phyloP scores from a whole-genome alignment of 2,888 invertebrate species.

The Aspidiotus destructor region DNA sequence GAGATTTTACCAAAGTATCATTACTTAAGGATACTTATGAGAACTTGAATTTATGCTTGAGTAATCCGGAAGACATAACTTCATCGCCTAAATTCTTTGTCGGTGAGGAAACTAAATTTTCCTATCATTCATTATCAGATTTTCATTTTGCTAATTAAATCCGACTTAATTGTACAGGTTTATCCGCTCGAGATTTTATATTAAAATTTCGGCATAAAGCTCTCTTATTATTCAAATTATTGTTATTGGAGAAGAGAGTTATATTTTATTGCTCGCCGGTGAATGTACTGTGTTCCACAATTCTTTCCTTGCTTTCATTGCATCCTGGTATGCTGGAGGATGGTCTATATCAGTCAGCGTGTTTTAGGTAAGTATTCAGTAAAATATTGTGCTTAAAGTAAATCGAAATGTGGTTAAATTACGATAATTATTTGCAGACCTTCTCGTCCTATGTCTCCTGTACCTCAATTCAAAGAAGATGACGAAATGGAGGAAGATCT shows the following conservation, averaged over 20 bases:
- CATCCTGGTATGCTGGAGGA: conserved; percentile 81
- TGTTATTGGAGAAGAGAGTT: conserved; percentile 78
- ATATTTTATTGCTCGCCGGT: conserved; percentile 91
- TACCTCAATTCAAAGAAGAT: conserved; percentile 52
- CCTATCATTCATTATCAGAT: conserved; percentile 3
- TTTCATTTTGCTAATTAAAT: conserved; percentile 27
- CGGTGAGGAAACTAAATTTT: conserved; percentile 44
- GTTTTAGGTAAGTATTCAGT: conserved; percentile 53
- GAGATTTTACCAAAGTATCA: conserved; percentile 79
- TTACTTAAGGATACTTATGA: conserved; percentile 83
- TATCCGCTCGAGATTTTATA: conserved; percentile 71
- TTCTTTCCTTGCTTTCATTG: conserved; percentile 79
- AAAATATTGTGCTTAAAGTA: no score
- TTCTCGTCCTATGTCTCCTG: conserved; percentile 61
- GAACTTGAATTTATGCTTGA: conserved; percentile 78
- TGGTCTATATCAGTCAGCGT: conserved; percentile 73
- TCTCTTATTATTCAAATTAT: conserved; percentile 79
- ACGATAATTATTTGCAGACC: conserved; percentile 44
- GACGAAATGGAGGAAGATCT: conserved; percentile 43
- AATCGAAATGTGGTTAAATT: conserved; percentile 7
- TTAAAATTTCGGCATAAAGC: conserved; percentile 85
- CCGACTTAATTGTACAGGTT: conserved; percentile 50
- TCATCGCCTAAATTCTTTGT: conserved; percentile 53
- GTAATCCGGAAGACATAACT: conserved; percentile 43
- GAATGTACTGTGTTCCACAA: conserved; percentile 71